A percentile compares a stretch with the other conserved stretches of the same genome.
phyloP scores from a whole-genome alignment of 1,140 invertebrate genomes.

The Bicyclus anynana region DNA sequence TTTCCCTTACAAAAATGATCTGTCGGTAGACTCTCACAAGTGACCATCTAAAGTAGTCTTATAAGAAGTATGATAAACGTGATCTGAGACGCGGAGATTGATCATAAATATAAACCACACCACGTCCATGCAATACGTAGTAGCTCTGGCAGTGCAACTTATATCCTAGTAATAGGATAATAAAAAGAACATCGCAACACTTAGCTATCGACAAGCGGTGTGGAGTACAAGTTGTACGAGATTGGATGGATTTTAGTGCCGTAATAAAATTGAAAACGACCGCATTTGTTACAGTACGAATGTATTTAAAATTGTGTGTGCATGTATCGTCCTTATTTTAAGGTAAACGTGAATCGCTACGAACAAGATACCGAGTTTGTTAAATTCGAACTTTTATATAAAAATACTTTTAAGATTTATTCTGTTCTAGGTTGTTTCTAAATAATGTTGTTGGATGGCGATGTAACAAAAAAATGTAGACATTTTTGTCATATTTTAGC shows the following conservation, averaged over 20 bases:
- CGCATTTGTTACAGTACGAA: not conserved
- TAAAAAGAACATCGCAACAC: not conserved
- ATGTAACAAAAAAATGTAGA: no score
- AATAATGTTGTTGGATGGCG: no score
- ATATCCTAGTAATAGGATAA: not conserved
- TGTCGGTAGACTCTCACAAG: not conserved
- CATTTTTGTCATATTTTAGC: no score
- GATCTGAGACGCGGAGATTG: not conserved
- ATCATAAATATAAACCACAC: not conserved
- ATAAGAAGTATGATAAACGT: not conserved
- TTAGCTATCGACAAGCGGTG: not conserved
- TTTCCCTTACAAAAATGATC: no score
- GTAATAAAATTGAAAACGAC: constrained; percentile 8
- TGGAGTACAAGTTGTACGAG: constrained; percentile 1
- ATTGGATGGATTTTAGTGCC: constrained; percentile 11
- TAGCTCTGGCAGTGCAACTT: not conserved
- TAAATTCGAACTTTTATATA: no score
- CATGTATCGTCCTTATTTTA: not conserved
- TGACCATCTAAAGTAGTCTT: not conserved
- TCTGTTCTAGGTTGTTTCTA: no score
- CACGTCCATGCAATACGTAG: not conserved
- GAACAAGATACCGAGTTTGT: no score
- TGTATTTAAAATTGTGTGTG: not conserved
- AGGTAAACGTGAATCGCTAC: not conserved
- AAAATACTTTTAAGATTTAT: no score